Base-by-base conservation (phyloP, 2,113 vertebrate genomes). In the Takifugu bimaculatus region DNA sequence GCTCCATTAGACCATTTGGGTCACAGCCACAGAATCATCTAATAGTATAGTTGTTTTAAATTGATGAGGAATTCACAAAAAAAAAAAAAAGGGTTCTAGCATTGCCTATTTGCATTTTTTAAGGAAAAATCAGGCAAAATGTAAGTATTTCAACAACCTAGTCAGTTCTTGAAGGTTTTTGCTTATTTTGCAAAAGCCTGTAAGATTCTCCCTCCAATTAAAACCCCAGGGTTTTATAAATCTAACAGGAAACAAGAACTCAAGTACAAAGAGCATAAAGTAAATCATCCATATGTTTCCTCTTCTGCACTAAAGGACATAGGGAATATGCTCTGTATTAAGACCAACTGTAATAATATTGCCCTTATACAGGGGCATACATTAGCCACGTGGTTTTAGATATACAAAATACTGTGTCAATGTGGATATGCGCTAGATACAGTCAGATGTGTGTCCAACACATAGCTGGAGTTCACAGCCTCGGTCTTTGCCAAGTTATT, bases 221-320 rank as follows among this genome's bases (percentile, higher is more conserved):
- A 66, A 71, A 50, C 65, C 76, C 61, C 15, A 48, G 59, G 58
- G 70, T 25, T 81, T 83, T 56, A 65, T 72, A 68, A 79, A 80
- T 75, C 28, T 52, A 26, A n/a, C 50, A 14, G 14, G 57, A 71
- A 79, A 52, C 39, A 70, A 48, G 47, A 75, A 52, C 65, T 60
- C 35, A 1, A 20, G 49, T 26, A 44, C 45, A 64, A 61, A 10
- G 6, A 39, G 7, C 11, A 10, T 39, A 39, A 10, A 39, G 7
- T 39, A 39, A 39, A 39, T 39, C 35, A 78, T 70, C 60, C 75
- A 50, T 79, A 81, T 87, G 87, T 84, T 83, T 80, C 83, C 85
- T 76, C 44, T 10, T 54, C 58, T 61, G 69, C 52, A 64, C 52
- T 44, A 60, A 71, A 61, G 51, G 63, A 66, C 76, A 75, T 52